Evolutionary conservation across 2,113 vertebrate genomes (phyloP).

Genomic region (Chauna torquata): DNA sequence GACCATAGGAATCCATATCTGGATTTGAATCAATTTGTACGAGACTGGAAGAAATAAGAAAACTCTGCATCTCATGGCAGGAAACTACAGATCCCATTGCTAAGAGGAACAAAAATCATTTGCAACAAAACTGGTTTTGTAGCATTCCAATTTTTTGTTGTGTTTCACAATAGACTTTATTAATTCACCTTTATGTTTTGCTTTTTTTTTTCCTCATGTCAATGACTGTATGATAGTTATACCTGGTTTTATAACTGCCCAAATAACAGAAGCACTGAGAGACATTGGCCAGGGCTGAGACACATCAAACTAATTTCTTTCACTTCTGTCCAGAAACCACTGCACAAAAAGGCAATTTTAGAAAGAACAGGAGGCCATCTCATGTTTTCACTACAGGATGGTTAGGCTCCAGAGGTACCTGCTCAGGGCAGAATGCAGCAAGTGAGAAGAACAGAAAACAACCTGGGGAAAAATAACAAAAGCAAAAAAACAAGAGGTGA

Average conservation of each 20-base stretch:
- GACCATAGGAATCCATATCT: not conserved
- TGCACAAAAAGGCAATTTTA: not conserved
- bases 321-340: not conserved
- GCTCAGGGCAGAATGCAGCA: not conserved
- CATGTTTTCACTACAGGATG: not conserved
- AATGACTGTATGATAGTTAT: not conserved
- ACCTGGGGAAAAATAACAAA: accelerated
- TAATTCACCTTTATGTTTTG: not conserved
- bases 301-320: not conserved
- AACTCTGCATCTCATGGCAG: not conserved
- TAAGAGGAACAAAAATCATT: not conserved
- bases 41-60: not conserved
- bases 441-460: not conserved
- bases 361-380: not conserved
- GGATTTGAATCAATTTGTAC: not conserved
- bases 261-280: not conserved
- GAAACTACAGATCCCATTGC: not conserved
- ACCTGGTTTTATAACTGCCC: not conserved
- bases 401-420: not conserved
- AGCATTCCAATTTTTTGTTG: not conserved
- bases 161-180: not conserved
- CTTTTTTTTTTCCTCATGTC: not conserved
- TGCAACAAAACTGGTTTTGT: not conserved
- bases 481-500: not conserved
- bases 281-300: not conserved